Percentiles rank a stretch among this genome's conserved stretches.
These are phyloP conservation scores for Mustelus asterias DNA, from an alignment of 2,113 vertebrate species.

Conservation along the genomic window DNA sequence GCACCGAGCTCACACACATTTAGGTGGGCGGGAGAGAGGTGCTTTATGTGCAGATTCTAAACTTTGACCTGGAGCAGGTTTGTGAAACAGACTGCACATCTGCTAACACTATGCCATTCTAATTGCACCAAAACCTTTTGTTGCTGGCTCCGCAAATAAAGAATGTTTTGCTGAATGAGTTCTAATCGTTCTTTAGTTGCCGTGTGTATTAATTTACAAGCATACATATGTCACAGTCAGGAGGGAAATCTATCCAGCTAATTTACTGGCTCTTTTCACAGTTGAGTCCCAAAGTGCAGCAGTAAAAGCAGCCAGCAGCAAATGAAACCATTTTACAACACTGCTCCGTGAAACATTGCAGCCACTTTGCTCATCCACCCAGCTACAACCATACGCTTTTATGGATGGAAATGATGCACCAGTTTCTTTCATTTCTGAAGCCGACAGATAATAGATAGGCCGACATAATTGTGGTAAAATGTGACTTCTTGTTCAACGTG, in stretches of 20 bases:
- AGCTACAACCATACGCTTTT: background rate
- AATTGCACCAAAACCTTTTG: background rate
- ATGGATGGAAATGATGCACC: background rate
- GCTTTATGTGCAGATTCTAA: background rate
- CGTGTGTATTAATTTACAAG: background rate
- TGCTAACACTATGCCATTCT: background rate
- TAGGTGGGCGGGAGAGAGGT: background rate
- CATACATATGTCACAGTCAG: background rate
- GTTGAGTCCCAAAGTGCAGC: background rate
- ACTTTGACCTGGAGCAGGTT: background rate
- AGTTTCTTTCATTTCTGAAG: background rate
- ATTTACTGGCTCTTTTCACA: background rate
- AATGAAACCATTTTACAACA: background rate
- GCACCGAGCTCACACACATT: background rate
- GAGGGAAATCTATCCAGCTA: slow-evolving; percentile 18
- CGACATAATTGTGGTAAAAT: background rate
- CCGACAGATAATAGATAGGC: background rate
- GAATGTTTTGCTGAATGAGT: background rate
- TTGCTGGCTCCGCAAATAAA: background rate
- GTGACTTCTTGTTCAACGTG: background rate
- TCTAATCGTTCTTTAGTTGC: background rate
- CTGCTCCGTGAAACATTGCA: background rate
- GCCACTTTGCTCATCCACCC: background rate
- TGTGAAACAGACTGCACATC: background rate
- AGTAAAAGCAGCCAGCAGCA: background rate